Conservation (phyloP, 2,113 vertebrate genomes). For the Mola mola region DNA sequence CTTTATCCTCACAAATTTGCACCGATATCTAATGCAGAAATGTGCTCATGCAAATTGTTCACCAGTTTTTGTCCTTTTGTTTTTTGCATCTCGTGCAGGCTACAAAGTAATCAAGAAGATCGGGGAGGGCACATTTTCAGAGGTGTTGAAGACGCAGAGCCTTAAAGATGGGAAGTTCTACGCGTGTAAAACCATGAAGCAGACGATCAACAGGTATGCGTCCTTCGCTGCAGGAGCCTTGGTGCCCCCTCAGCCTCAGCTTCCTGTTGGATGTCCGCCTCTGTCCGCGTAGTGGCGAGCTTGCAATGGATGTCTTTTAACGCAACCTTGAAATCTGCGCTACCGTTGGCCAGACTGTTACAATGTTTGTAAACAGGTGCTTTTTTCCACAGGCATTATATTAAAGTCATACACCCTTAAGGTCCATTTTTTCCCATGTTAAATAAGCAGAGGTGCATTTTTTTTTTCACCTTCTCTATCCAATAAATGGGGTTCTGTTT, state of each 20-base stretch:
- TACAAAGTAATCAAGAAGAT: slow-evolving; percentile 87
- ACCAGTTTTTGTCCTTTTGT: not conserved
- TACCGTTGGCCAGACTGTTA: no score
- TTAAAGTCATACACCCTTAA: no score
- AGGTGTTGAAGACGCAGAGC: slow-evolving; percentile 87
- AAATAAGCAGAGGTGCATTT: no score
- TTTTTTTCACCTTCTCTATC: no score
- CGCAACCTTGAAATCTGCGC: slow-evolving; percentile 10
- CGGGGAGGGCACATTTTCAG: slow-evolving; percentile 91
- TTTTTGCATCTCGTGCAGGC: slow-evolving; percentile 72
- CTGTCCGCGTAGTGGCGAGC: slow-evolving; percentile 42
- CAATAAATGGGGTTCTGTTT: no score
- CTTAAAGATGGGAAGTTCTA: slow-evolving; percentile 86
- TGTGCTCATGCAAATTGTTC: not conserved
- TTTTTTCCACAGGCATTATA: no score
- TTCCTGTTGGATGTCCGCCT: slow-evolving; percentile 29
- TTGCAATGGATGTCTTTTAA: slow-evolving; percentile 20
- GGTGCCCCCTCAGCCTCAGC: slow-evolving; percentile 16
- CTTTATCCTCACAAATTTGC: no score
- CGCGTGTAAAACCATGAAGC: slow-evolving; percentile 90
- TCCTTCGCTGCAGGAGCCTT: slow-evolving; percentile 4
- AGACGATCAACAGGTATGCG: slow-evolving; percentile 85
- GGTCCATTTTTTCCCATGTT: no score
- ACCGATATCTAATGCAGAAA: no score
- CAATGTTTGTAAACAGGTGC: no score